A percentile compares a stretch with the other conserved stretches of the same genome.
These are phyloP conservation scores for Sitodiplosis mosellana DNA, from an alignment of 1,140 invertebrate species.

Conservation along the genomic window DNA sequence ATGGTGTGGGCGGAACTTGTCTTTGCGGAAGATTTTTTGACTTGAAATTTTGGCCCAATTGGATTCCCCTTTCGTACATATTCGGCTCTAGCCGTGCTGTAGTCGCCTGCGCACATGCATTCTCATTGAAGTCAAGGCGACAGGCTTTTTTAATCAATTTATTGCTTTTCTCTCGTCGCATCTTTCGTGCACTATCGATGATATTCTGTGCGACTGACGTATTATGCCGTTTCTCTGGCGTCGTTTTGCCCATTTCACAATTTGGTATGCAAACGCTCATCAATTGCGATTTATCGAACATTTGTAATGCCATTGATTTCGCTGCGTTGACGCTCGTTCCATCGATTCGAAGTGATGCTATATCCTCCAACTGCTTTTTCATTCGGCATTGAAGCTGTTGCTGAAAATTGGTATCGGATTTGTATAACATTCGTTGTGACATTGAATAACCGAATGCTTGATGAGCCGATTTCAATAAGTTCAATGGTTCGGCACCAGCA, in stretches of 20 bases:
- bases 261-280: too few species aligned
- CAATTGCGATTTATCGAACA: too few species aligned
- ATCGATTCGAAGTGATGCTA: too few species aligned
- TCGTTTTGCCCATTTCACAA: too few species aligned
- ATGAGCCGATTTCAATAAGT: conserved; percentile 52
- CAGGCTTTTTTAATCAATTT: not conserved
- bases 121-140: conserved; percentile 12
- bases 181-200: conserved; percentile 4
- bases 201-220: conserved; percentile 24
- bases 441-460: conserved; percentile 43
- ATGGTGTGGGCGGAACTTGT: conserved; percentile 15
- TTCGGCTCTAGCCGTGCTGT: conserved; percentile 20
- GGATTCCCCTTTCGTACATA: conserved; percentile 12
- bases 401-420: conserved; percentile 23
- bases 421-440: conserved; percentile 36
- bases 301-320: too few species aligned
- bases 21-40: conserved; percentile 9
- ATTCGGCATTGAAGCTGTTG: too few species aligned
- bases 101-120: conserved; percentile 1
- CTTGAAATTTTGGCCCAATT: conserved; percentile 11
- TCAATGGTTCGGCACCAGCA: conserved; percentile 47
- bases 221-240: too few species aligned
- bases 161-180: too few species aligned
- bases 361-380: too few species aligned
- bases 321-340: too few species aligned